These are phyloP conservation scores for Xiphophorus couchianus DNA, from an alignment of 2,113 vertebrate genomes.

Conservation along the genomic window DNA sequence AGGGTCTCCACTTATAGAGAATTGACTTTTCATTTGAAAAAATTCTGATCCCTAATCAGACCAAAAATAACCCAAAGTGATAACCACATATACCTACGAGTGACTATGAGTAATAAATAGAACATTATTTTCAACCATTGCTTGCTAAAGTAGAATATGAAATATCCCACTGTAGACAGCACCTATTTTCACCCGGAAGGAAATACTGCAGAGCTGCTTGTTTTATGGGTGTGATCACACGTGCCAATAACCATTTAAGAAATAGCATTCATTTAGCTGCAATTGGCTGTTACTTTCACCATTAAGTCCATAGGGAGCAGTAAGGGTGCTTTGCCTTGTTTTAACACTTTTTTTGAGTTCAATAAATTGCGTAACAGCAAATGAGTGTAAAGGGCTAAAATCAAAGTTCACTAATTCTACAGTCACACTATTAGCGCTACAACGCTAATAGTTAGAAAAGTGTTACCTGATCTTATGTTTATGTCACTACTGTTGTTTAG, in stretches of 20 bases:
- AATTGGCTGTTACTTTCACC: not conserved
- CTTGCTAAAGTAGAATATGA: no score
- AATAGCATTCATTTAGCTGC: not conserved
- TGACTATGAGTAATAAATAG: no score
- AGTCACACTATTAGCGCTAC: not conserved
- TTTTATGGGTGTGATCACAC: not conserved
- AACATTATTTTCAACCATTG: no score
- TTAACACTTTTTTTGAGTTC: not conserved
- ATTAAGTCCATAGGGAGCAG: no score
- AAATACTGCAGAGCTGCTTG: no score
- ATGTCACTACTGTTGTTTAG: not conserved
- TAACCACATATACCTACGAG: no score
- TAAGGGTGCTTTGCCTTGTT: not conserved
- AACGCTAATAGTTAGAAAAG: not conserved
- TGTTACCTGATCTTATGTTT: not conserved
- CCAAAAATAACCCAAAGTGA: no score
- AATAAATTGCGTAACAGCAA: not conserved
- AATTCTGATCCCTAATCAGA: no score
- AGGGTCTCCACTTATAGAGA: no score
- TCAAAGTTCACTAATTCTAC: not conserved
- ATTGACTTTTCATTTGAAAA: no score
- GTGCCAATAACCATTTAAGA: not conserved
- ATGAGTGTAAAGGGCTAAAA: not conserved
- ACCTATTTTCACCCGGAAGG: not conserved
- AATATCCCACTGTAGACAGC: no score